phyloP scores from a whole-genome alignment of 2,888 invertebrate genomes.

The Ennomos quercinarius region DNA sequence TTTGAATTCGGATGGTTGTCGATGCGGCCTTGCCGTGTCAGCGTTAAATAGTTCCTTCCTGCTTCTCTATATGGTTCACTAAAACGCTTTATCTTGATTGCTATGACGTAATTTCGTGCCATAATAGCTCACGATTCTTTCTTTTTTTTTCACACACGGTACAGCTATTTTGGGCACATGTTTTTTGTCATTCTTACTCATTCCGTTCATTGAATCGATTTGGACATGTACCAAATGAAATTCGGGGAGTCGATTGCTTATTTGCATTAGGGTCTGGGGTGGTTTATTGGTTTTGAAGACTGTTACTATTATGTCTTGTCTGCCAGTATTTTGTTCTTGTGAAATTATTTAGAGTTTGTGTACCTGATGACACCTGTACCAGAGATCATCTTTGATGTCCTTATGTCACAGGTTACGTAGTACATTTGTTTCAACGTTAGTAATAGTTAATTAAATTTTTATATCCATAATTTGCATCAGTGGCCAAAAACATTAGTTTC shows the following conservation, averaged over 20 bases:
- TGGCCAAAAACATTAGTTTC: too few species aligned
- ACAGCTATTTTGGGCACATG: slow-evolving; percentile 22
- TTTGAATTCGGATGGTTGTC: slow-evolving; percentile 21
- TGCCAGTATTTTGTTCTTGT: neutral
- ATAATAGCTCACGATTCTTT: slow-evolving; percentile 25
- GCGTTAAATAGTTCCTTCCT: slow-evolving; percentile 35
- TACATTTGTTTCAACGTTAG: too few species aligned
- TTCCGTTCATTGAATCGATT: slow-evolving; percentile 23
- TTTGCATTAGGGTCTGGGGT: slow-evolving; percentile 9
- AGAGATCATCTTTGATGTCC: too few species aligned
- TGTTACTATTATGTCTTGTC: slow-evolving; percentile 4
- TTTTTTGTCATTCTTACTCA: slow-evolving; percentile 20
- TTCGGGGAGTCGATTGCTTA: slow-evolving; percentile 8
- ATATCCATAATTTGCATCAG: too few species aligned
- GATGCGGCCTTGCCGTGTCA: slow-evolving; percentile 26
- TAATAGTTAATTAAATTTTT: too few species aligned
- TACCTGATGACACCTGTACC: too few species aligned
- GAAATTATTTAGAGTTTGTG: too few species aligned
- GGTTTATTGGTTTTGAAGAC: neutral
- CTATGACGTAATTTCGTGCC: slow-evolving; percentile 30
- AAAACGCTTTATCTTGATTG: slow-evolving; percentile 31
- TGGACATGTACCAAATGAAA: slow-evolving; percentile 25
- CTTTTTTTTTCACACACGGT: slow-evolving; percentile 27
- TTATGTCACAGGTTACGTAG: too few species aligned
- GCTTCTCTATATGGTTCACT: slow-evolving; percentile 27